Base-by-base conservation (phyloP, 2,797 vertebrate genomes). In the Pitangus sulphuratus region DNA sequence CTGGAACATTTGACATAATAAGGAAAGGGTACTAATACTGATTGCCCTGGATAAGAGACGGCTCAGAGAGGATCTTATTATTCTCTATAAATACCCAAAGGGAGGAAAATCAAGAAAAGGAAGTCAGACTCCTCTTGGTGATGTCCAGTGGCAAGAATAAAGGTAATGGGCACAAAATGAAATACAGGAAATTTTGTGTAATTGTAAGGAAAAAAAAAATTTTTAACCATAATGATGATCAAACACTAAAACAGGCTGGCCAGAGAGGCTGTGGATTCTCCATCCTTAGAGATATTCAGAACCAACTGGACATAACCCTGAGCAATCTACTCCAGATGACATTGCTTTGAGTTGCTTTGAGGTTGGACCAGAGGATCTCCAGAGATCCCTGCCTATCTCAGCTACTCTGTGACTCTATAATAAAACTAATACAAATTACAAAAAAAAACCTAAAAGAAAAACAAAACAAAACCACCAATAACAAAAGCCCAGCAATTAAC, bases 391-490 rank as follows among this genome's bases (percentile, higher is more conserved):
- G n/a, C 3, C 17, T 58, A 54, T 33, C 30, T 47, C 42, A 79
- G 6, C 6, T 35, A 35, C 35, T 78, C 20, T 66, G 16, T 53
- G 44, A 62, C 33, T 54, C 39, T 51, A 14, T 37, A 79, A 68
- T 42, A 70, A 74, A 82, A 66, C 9, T 37, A 37, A 15, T 26
- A 72, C 61, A 18, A 91, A 60, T 6, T 24, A 57, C 2, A 10
- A 51, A 35, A 65, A 42, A 17, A 42, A 42, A 42, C 8, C 18
- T 7, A 18, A 35, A 47, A 28, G 5, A 21, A 19, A 76, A 68
- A 5, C 6, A 24, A 54, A 71, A 8, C 6, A 44, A 44, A 15
- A 6, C 3, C 3, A 42, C 4, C 8, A 45, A 20, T 1, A 33
- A 35, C 30, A 47, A 19, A 22, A 61, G 15, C 12, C 9, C 7